phyloP scores from a whole-genome alignment of 1,140 invertebrate species.

The Monochamus saltuarius region DNA sequence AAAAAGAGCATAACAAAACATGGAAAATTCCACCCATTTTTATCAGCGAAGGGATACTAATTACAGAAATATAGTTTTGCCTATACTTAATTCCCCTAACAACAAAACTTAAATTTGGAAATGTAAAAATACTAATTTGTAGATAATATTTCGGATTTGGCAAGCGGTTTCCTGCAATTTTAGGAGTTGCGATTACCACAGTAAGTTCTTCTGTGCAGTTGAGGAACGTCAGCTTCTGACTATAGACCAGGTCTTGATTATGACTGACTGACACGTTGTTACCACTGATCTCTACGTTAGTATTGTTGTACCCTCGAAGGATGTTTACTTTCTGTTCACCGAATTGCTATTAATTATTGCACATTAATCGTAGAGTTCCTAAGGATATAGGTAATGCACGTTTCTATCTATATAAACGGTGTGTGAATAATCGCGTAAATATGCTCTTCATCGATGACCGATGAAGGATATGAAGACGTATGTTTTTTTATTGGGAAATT shows the following conservation, averaged over 20 bases:
- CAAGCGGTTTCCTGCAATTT: no score
- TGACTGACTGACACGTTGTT: constrained; percentile 17
- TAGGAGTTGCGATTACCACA: not conserved
- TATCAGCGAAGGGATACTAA: no score
- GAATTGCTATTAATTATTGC: not conserved
- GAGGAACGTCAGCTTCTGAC: not conserved
- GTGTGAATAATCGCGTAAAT: not conserved
- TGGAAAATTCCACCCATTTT: no score
- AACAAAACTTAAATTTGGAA: no score
- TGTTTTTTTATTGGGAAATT: no score
- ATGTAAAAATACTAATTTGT: no score
- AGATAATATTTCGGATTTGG: no score
- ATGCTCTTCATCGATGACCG: no score
- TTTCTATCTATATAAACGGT: not conserved
- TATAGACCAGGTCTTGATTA: constrained; percentile 2
- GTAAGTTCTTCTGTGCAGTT: constrained; percentile 13
- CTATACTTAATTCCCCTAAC: no score
- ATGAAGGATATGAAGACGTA: no score
- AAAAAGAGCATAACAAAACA: no score
- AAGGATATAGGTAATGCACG: not conserved
- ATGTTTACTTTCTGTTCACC: not conserved
- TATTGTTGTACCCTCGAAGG: constrained; percentile 2
- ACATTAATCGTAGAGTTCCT: not conserved
- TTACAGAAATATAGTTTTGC: no score
- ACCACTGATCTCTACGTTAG: constrained; percentile 11